Base-by-base conservation (phyloP, 2,797 vertebrate genomes). In the Anomalospiza imberbis region DNA sequence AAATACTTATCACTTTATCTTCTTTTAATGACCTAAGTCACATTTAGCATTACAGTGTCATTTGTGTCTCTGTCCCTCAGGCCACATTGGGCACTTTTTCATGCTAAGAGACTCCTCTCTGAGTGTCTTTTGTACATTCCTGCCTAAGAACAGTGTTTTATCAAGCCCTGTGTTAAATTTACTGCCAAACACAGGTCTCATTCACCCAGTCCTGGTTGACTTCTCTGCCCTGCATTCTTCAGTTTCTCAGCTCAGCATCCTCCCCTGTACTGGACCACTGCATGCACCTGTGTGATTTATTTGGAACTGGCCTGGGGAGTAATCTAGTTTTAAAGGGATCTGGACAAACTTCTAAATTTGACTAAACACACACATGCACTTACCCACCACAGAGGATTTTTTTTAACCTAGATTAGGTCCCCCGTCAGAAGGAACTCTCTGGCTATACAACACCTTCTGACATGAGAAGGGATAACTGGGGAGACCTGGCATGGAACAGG, bases 1-100 rank as follows among this genome's bases (percentile, higher is more conserved):
- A 78, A 80, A 68, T 65, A 67, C 25, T 74, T 70, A 83, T 68
- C 88, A 77, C n/a, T 78, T 73, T 63, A 51, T 61, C 61, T 87
- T 60, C 32, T 81, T 85, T 38, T 58, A 88, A 87, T 82, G 87
- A 57, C 45, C 29, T 65, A 22, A 86, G 15, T 63, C 25, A 22
- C 40, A 91, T 65, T 82, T 32, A 73, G 60, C 76, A 74, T 63
- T 48, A 32, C 9, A 77, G n/a, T 17, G 73, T 45, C 38, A 31
- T 76, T 87, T 55, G 8, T 60, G 42, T 25, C 17, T 36, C 81
- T 2, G 2, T 24, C 50, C 36, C 42, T 85, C 75, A 67, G 40
- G 24, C n/a, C 91, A 78, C 28, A 57, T 17, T 29, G 36, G 22
- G n/a, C 31, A 65, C 34, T 11, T 53, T 66, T 42, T 50, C 26